Percentiles rank a stretch among this genome's conserved stretches.
Conservation (phyloP, 92 coral and sea anemone species). For the Hydrozoanthus gracilis region DNA sequence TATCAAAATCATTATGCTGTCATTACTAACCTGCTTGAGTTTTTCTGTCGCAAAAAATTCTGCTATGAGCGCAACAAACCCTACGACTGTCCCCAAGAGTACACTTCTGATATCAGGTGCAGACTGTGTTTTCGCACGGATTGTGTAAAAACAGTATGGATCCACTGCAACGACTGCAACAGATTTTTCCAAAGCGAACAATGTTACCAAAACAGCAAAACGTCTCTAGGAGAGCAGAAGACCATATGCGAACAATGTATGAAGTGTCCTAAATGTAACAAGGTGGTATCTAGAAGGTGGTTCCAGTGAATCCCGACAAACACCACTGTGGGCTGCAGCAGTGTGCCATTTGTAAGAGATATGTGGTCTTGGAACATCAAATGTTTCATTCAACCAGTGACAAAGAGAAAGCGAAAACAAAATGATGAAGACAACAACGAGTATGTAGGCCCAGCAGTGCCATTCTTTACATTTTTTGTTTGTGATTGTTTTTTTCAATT, state of each 20-base stretch:
- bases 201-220: slow-evolving; percentile 40
- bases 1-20: slow-evolving; percentile 62
- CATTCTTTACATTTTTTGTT: no score
- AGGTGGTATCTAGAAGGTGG: slow-evolving; percentile 31
- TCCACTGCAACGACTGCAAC: slow-evolving; percentile 48
- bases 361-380: slow-evolving; percentile 25
- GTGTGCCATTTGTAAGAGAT: slow-evolving; percentile 46
- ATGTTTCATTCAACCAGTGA: slow-evolving; percentile 50
- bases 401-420: neutral
- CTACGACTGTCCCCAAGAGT: slow-evolving; percentile 52
- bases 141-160: slow-evolving; percentile 40
- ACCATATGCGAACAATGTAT: slow-evolving; percentile 32
- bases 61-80: slow-evolving; percentile 61
- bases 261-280: slow-evolving; percentile 42
- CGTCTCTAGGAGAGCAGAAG: slow-evolving; percentile 9
- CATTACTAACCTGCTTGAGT: slow-evolving; percentile 62
- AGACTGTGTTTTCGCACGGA: slow-evolving; percentile 22
- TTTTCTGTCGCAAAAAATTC: slow-evolving; percentile 44
- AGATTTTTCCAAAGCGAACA: slow-evolving; percentile 45
- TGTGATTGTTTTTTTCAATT: no score
- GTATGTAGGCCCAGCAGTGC: no score
- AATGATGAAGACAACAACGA: slow-evolving; percentile 38
- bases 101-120: slow-evolving; percentile 45
- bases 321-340: slow-evolving; percentile 46
- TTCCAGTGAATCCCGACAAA: slow-evolving; percentile 6